Conservation (phyloP, 2,888 invertebrate genomes). For the Chrysolina oricalcia region DNA sequence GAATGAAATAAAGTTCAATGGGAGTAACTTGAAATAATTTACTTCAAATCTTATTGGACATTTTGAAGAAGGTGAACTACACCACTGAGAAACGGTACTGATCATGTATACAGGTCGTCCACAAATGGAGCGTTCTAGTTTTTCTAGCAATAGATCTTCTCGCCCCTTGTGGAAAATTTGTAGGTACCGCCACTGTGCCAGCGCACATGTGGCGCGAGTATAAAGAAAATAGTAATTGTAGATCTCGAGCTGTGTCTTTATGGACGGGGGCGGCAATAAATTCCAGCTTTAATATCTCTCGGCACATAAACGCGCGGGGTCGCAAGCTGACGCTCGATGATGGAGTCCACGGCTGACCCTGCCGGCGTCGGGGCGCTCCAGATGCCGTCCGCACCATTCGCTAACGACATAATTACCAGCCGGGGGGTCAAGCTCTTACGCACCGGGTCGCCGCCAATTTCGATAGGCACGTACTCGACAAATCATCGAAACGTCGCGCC, state of each 20-base stretch:
- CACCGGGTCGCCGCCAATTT: conserved; percentile 11
- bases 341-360: conserved; percentile 68
- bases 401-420: conserved; percentile 68
- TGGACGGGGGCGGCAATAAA: conserved; percentile 67
- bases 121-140: not conserved
- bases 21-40: no score
- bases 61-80: no score
- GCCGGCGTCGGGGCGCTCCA: conserved; percentile 47
- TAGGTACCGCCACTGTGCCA: not conserved
- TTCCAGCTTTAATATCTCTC: conserved; percentile 71
- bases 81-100: no score
- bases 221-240: conserved; percentile 66
- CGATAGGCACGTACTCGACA: conserved; percentile 67
- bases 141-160: not conserved
- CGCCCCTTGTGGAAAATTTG: not conserved
- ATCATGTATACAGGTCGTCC: no score
- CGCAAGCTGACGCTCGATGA: conserved; percentile 71
- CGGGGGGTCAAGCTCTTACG: conserved; percentile 55
- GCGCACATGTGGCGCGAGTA: conserved; percentile 60
- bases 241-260: conserved; percentile 65
- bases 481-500: conserved; percentile 69
- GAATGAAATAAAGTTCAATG: no score
- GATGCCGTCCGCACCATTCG: conserved; percentile 43
- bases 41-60: no score
- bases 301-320: conserved; percentile 69